A percentile compares a stretch with the other conserved stretches of the same genome.
These are phyloP conservation scores for Vireo altiloquus DNA, from an alignment of 2,113 vertebrate genomes.

Conservation along the genomic window DNA sequence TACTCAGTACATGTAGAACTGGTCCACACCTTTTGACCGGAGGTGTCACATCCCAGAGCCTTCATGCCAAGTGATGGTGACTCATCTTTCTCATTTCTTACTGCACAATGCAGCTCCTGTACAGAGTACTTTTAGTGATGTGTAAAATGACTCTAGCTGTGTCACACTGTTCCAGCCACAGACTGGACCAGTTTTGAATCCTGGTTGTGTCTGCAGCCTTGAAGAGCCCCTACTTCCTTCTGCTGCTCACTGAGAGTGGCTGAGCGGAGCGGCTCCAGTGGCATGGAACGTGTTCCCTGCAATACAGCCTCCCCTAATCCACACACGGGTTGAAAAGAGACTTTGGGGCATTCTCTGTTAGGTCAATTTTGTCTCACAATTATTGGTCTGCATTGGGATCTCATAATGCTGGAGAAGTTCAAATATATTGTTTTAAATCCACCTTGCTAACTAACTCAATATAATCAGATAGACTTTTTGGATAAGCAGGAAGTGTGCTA, in stretches of 20 bases:
- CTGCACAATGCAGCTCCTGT: not conserved
- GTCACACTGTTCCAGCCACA: not conserved
- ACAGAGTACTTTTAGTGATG: not conserved
- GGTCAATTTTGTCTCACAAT: not conserved
- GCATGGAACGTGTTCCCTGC: not conserved
- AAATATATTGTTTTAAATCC: not conserved
- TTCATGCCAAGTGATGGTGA: not conserved
- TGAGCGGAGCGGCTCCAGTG: not conserved
- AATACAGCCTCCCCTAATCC: not conserved
- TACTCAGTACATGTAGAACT: not conserved
- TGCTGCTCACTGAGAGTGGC: not conserved
- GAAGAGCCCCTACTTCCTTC: not conserved
- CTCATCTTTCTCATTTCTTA: not conserved
- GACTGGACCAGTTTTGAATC: not conserved
- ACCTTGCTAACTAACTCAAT: not conserved
- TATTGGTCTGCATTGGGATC: not conserved
- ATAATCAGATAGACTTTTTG: not conserved
- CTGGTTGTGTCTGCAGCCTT: not conserved
- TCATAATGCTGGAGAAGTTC: not conserved
- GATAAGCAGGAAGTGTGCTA: not conserved
- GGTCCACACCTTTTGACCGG: not conserved
- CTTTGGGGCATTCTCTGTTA: not conserved
- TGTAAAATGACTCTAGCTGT: not conserved
- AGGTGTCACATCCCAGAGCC: not conserved
- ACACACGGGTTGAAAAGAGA: not conserved